A percentile compares a stretch with the other conserved stretches of the same genome.
Conservation (phyloP, 2,797 vertebrate species). For the Bovichtus diacanthus region DNA sequence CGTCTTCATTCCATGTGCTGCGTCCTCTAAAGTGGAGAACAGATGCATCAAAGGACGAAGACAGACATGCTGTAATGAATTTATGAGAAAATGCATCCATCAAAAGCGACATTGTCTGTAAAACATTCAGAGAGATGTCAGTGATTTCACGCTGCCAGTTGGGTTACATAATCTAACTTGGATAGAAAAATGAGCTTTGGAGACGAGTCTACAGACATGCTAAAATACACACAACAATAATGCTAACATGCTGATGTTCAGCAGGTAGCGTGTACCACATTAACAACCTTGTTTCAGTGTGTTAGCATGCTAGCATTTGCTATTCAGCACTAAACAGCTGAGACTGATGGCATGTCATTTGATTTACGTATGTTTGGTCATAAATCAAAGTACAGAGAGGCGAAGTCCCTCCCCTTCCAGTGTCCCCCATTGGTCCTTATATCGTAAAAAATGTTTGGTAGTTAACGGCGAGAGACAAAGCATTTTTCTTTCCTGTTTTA, state of each 20-base stretch:
- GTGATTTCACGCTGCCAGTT: slow-evolving; percentile 6
- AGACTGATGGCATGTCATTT: neutral
- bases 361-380: neutral
- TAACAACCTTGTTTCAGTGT: neutral
- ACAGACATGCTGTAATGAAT: slow-evolving; percentile 21
- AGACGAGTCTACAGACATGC: no score
- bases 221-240: neutral
- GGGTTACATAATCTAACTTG: neutral
- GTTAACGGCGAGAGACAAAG: no score
- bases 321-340: neutral
- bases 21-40: neutral
- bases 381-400: neutral
- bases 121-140: slow-evolving; percentile 25
- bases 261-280: neutral
- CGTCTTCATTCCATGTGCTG: slow-evolving; percentile 9
- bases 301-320: neutral
- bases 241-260: neutral
- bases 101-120: slow-evolving; percentile 3
- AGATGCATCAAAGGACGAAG: neutral
- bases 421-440: no score
- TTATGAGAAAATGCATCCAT: slow-evolving; percentile 27
- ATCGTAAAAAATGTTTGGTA: no score
- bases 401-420: no score
- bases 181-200: slow-evolving; percentile 4
- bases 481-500: no score